Conservation (phyloP, 2,113 vertebrate species). For the Xenus cinereus region DNA sequence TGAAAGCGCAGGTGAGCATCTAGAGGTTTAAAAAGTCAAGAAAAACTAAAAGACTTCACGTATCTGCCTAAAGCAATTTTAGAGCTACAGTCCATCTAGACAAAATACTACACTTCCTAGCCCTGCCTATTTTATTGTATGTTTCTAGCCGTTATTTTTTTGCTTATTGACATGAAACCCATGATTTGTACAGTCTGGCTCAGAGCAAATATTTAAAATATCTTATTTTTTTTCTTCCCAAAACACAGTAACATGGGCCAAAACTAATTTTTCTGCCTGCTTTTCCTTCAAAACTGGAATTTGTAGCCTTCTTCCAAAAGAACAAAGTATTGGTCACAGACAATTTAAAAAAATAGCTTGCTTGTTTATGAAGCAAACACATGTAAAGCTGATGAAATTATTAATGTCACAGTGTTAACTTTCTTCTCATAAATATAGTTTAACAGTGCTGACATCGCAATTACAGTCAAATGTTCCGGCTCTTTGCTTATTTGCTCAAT, state of each 20-base stretch:
- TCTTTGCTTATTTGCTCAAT: constrained; percentile 72
- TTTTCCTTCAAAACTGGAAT: constrained; percentile 64
- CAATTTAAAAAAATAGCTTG: constrained; percentile 67
- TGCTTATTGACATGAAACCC: constrained; percentile 64
- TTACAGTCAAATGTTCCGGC: constrained; percentile 67
- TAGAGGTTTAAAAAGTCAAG: constrained; percentile 66
- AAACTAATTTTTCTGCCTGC: not conserved
- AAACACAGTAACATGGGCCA: not conserved
- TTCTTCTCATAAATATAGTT: constrained; percentile 77
- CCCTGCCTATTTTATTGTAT: constrained; percentile 31
- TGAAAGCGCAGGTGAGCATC: constrained; percentile 60
- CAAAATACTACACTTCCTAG: constrained; percentile 57
- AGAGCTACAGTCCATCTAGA: constrained; percentile 43
- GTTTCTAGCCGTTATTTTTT: constrained; percentile 26
- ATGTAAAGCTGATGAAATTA: constrained; percentile 75
- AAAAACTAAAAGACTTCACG: constrained; percentile 53
- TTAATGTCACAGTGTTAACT: constrained; percentile 77
- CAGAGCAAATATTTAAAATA: constrained; percentile 48
- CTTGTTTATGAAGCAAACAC: constrained; percentile 78
- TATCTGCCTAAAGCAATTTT: constrained; percentile 65
- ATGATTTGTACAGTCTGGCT: constrained; percentile 60
- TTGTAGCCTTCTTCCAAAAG: constrained; percentile 42
- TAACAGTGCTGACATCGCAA: constrained; percentile 77
- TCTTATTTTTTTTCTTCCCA: not conserved
- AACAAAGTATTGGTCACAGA: constrained; percentile 53